phyloP scores from a whole-genome alignment of 2,888 invertebrate genomes.

The Drosophila birchii region DNA sequence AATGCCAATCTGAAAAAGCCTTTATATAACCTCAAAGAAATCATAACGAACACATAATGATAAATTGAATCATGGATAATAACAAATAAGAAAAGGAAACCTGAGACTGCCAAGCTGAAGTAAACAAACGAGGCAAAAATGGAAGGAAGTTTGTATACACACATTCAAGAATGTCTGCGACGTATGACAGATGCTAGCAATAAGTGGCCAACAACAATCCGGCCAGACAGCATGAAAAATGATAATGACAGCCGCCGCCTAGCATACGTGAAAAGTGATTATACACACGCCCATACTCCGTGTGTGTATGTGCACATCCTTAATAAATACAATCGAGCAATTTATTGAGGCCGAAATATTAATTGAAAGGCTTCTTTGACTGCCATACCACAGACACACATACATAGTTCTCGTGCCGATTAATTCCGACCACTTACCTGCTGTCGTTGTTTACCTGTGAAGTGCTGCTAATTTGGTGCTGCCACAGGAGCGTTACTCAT shows the following conservation, averaged over 20 bases:
- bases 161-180: slow-evolving; percentile 6
- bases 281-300: slow-evolving; percentile 5
- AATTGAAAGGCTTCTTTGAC: slow-evolving; percentile 8
- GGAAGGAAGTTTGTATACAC: slow-evolving; percentile 10
- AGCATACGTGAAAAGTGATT: slow-evolving; percentile 71
- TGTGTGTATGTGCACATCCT: slow-evolving; percentile 1
- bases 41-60: slow-evolving; percentile 46
- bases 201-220: slow-evolving; percentile 32
- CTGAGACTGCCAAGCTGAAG: slow-evolving; percentile 20
- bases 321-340: slow-evolving; percentile 10
- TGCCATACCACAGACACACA: no score
- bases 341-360: slow-evolving; percentile 20
- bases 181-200: slow-evolving; percentile 33
- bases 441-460: slow-evolving; percentile 34
- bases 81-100: slow-evolving; percentile 45
- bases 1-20: slow-evolving; percentile 14
- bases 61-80: slow-evolving; percentile 37
- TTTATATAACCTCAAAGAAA: slow-evolving; percentile 39
- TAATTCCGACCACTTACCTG: slow-evolving; percentile 7
- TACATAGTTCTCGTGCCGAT: background rate
- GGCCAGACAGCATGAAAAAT: slow-evolving; percentile 67
- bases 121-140: slow-evolving; percentile 36
- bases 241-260: slow-evolving; percentile 66
- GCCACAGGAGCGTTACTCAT: slow-evolving; percentile 46
- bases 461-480: slow-evolving; percentile 38